phyloP scores from a whole-genome alignment of 2,888 invertebrate genomes.

The Lasioglossum morio region DNA sequence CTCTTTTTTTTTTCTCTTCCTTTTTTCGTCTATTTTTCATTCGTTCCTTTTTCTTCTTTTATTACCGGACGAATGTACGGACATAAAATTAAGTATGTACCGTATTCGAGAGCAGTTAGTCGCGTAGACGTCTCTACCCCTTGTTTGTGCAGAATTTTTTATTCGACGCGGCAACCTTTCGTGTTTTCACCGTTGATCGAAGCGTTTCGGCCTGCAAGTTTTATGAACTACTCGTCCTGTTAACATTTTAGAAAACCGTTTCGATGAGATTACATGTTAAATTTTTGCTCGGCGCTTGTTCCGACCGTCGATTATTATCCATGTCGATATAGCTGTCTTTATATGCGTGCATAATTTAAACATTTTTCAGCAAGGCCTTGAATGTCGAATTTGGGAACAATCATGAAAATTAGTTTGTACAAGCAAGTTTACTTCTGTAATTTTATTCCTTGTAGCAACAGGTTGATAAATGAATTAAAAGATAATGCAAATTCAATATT shows the following conservation, averaged over 20 bases:
- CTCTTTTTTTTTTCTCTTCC: not conserved
- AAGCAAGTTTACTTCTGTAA: not conserved
- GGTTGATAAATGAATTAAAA: not conserved
- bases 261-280: not conserved
- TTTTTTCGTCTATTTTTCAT: constrained; percentile 52
- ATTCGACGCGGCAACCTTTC: constrained; percentile 20
- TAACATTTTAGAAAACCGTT: constrained; percentile 1
- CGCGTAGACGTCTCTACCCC: constrained; percentile 48
- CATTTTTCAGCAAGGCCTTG: not conserved
- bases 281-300: not conserved
- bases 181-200: constrained; percentile 26
- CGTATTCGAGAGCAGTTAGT: constrained; percentile 55
- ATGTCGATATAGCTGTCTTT: not conserved
- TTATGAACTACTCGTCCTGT: not conserved
- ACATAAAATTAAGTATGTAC: constrained; percentile 69
- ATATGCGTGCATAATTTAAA: not conserved
- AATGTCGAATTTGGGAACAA: not conserved
- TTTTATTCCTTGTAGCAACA: not conserved
- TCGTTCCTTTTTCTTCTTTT: constrained; percentile 28
- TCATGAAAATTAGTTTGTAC: not conserved
- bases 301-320: not conserved
- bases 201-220: not conserved
- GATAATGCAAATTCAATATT: not conserved
- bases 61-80: constrained; percentile 57
- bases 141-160: constrained; percentile 57